Conservation (phyloP, 2,797 vertebrate species). For the Toxotes lorentzi region DNA sequence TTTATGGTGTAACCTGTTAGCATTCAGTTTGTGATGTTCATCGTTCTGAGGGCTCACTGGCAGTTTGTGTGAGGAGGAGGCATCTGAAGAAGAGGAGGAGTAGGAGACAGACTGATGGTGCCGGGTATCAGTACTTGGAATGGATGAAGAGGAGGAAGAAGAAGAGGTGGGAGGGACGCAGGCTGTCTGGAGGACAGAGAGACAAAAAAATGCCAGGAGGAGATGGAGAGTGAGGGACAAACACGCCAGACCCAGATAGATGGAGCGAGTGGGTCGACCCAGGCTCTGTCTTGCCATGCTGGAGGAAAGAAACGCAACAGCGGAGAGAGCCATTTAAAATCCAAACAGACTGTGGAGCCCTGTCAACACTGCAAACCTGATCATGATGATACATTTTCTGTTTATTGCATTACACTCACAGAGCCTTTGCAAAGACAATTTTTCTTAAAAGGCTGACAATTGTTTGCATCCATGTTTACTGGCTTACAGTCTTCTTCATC, state of each 20-base stretch:
- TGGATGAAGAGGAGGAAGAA: conserved; percentile 57
- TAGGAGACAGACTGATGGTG: conserved; percentile 41
- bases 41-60: conserved; percentile 25
- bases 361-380: conserved; percentile 17
- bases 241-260: conserved; percentile 77
- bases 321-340: conserved; percentile 14
- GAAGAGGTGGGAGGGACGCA: conserved; percentile 64
- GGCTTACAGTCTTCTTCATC: no score
- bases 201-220: conserved; percentile 78
- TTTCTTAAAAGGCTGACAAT: no score
- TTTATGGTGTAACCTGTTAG: neutral
- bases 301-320: conserved; percentile 41
- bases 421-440: no score
- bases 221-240: conserved; percentile 80
- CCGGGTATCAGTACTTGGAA: conserved; percentile 36
- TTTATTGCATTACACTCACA: neutral
- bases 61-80: conserved; percentile 53
- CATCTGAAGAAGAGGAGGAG: conserved; percentile 57
- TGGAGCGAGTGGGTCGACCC: conserved; percentile 68
- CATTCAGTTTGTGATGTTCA: conserved; percentile 13
- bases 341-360: neutral
- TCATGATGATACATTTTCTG: conserved; percentile 28
- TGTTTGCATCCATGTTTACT: no score
- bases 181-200: conserved; percentile 69
- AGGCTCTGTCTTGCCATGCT: conserved; percentile 69